These are phyloP conservation scores for Pipra filicauda DNA, from an alignment of 2,113 vertebrate species.

Conservation along the genomic window DNA sequence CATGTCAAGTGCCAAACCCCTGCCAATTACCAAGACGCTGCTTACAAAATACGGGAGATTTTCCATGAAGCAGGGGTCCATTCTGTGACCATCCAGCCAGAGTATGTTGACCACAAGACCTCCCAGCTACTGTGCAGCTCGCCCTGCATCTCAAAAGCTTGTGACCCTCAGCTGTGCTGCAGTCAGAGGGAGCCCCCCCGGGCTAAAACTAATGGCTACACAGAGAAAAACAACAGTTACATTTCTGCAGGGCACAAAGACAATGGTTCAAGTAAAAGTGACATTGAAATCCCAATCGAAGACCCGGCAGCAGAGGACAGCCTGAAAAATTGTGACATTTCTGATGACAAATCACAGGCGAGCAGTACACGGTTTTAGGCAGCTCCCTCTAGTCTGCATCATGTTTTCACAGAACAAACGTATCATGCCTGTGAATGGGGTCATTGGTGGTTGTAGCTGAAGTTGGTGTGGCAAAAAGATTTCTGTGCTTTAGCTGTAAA, in stretches of 20 bases:
- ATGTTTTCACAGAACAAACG: neutral
- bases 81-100: conserved; percentile 82
- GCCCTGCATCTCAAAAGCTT: conserved; percentile 74
- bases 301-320: neutral
- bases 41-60: conserved; percentile 72
- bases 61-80: conserved; percentile 80
- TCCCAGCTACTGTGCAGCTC: conserved; percentile 58
- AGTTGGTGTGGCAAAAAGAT: neutral
- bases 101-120: conserved; percentile 60
- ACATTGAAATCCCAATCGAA: conserved; percentile 19
- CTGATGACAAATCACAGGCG: neutral
- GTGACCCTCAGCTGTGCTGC: conserved; percentile 77
- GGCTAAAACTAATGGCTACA: conserved; percentile 53
- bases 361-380: conserved; percentile 71
- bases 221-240: conserved; percentile 42
- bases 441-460: neutral
- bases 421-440: neutral
- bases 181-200: conserved; percentile 36
- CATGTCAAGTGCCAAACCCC: conserved; percentile 76
- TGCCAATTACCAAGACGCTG: conserved; percentile 50
- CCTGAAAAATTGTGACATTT: neutral
- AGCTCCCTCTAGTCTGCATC: neutral
- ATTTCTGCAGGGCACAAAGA: neutral
- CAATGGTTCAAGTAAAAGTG: conserved; percentile 11
- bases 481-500: conserved; percentile 1